phyloP scores from a whole-genome alignment of 2,888 invertebrate genomes.

The Dynastes hyllus region DNA sequence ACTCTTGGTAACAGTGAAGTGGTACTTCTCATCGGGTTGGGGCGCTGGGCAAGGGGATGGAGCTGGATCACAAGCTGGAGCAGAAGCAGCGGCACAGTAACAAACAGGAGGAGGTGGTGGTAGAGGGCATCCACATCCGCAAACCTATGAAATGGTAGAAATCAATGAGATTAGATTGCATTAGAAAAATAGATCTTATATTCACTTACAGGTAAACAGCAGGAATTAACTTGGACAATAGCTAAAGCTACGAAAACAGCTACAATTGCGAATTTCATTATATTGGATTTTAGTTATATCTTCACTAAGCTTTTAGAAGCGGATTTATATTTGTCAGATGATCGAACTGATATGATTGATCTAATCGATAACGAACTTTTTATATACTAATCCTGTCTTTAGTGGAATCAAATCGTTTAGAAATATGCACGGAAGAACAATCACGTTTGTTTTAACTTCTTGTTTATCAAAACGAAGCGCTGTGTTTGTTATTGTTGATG shows the following conservation, averaged over 20 bases:
- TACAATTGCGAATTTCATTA: not conserved
- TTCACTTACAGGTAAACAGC: conserved; percentile 19
- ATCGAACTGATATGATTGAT: no score
- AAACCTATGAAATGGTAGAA: not conserved
- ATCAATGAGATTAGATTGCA: no score
- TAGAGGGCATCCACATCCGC: not conserved
- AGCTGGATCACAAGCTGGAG: not conserved
- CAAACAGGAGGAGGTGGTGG: not conserved
- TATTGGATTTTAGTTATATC: not conserved
- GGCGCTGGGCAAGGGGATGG: not conserved
- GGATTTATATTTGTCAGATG: not conserved
- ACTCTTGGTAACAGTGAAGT: conserved; percentile 1
- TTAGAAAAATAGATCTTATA: no score
- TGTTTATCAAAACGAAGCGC: no score
- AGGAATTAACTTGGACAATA: conserved; percentile 4
- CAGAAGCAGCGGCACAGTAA: no score
- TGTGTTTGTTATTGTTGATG: no score
- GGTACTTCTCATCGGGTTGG: not conserved
- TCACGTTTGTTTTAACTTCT: no score
- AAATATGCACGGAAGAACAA: no score
- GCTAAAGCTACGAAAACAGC: not conserved
- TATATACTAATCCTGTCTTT: no score
- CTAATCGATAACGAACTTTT: no score
- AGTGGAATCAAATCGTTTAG: no score
- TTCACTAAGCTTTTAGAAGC: not conserved